Conservation (phyloP, 2,113 vertebrate species). For the Scomber colias region DNA sequence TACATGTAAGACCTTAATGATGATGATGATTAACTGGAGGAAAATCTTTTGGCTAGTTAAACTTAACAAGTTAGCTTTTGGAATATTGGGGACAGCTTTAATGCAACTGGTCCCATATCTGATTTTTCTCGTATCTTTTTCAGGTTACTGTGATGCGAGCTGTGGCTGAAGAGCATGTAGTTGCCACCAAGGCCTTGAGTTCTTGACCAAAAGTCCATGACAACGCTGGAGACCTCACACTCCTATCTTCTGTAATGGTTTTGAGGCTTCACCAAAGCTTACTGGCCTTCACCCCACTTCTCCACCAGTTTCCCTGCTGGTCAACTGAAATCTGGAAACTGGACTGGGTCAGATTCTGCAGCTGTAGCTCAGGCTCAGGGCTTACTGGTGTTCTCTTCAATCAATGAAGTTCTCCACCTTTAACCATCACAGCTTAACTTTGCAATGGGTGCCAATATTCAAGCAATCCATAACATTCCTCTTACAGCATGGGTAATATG, state of each 20-base stretch:
- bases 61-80: too few relatives aligned
- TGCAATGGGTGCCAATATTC: slow-evolving; percentile 17
- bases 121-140: slow-evolving; percentile 10
- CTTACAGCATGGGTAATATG: neutral
- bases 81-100: neutral
- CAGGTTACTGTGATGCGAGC: slow-evolving; percentile 93
- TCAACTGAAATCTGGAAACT: slow-evolving; percentile 76
- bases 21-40: too few relatives aligned
- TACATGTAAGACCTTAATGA: too few relatives aligned
- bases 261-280: slow-evolving; percentile 91
- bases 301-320: slow-evolving; percentile 70
- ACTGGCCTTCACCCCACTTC: slow-evolving; percentile 89
- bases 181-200: slow-evolving; percentile 89
- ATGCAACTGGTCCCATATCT: neutral
- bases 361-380: slow-evolving; percentile 76
- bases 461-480: slow-evolving; percentile 41
- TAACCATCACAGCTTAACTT: slow-evolving; percentile 13
- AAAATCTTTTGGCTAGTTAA: too few relatives aligned
- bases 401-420: slow-evolving; percentile 73
- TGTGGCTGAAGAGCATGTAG: slow-evolving; percentile 90
- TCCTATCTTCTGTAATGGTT: slow-evolving; percentile 84
- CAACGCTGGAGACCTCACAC: slow-evolving; percentile 78
- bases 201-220: slow-evolving; percentile 76
- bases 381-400: slow-evolving; percentile 85
- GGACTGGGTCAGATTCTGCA: slow-evolving; percentile 55